These are phyloP conservation scores for Hestina assimilis DNA, from an alignment of 1,140 invertebrate genomes.

Conservation along the genomic window DNA sequence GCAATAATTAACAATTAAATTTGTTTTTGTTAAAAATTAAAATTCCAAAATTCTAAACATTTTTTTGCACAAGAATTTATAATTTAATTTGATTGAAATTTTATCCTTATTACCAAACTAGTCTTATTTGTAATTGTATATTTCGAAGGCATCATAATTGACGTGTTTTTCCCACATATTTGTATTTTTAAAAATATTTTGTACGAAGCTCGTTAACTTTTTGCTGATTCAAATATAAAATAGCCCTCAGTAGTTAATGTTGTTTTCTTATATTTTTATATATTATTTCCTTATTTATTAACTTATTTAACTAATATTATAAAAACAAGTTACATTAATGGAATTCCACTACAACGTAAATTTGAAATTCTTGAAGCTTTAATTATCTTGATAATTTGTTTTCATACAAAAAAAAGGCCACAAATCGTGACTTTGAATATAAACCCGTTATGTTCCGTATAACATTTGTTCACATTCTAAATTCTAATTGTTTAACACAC, in stretches of 20 bases:
- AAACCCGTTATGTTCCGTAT: neutral
- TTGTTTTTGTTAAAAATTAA: neutral
- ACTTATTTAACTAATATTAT: too few relatives aligned
- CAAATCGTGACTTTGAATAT: neutral
- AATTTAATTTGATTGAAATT: neutral
- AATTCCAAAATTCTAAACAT: neutral
- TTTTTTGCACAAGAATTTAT: neutral
- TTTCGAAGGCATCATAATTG: neutral
- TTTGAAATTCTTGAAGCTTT: too few relatives aligned
- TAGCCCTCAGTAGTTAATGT: neutral
- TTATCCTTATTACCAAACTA: neutral
- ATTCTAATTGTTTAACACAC: constrained; percentile 5
- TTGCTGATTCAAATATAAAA: neutral
- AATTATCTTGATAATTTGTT: neutral
- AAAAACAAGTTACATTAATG: too few relatives aligned
- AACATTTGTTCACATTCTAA: constrained; percentile 5
- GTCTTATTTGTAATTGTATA: neutral
- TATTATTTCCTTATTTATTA: neutral
- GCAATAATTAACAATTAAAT: too few relatives aligned
- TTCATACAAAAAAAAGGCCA: neutral
- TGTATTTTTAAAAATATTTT: neutral
- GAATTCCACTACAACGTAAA: too few relatives aligned
- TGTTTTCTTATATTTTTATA: neutral
- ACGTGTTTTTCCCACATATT: neutral
- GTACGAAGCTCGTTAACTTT: neutral